These are phyloP conservation scores for Lissocephala sabroskyi DNA, from an alignment of 2,888 invertebrate species.

Conservation along the genomic window DNA sequence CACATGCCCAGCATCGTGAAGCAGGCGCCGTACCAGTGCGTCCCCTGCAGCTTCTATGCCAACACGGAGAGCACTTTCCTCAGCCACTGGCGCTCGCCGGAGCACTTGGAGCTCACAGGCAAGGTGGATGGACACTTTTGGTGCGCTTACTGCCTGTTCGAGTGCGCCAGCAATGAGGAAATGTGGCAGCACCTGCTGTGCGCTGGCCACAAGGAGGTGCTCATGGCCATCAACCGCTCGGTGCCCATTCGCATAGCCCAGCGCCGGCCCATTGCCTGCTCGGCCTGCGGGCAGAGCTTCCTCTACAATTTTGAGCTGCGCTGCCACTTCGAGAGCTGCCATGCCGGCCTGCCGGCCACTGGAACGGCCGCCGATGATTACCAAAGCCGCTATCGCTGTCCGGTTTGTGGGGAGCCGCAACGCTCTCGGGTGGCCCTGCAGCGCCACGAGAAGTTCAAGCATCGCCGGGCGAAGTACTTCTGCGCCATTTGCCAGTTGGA, in stretches of 20 bases:
- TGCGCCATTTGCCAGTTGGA: constrained; percentile 80
- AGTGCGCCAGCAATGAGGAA: constrained; percentile 76
- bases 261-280: constrained; percentile 78
- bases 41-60: constrained; percentile 87
- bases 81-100: constrained; percentile 81
- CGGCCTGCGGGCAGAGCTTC: constrained; percentile 79
- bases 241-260: constrained; percentile 85
- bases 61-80: constrained; percentile 82
- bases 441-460: constrained; percentile 78
- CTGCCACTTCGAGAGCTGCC: constrained; percentile 72
- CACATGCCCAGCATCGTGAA: constrained; percentile 85
- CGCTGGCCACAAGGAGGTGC: constrained; percentile 80
- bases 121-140: constrained; percentile 77
- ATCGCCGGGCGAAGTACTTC: constrained; percentile 77
- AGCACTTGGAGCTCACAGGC: constrained; percentile 73
- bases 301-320: constrained; percentile 84
- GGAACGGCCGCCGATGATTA: constrained; percentile 78
- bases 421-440: constrained; percentile 79
- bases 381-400: constrained; percentile 78
- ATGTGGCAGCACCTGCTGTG: constrained; percentile 82
- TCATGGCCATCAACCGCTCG: constrained; percentile 83
- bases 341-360: constrained; percentile 74
- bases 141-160: constrained; percentile 84
- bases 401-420: constrained; percentile 75
- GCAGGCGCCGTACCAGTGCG: constrained; percentile 90